A percentile compares a stretch with the other conserved stretches of the same genome.
Conservation (phyloP, 1,140 invertebrate genomes). For the Mizuhopecten yessoensis region DNA sequence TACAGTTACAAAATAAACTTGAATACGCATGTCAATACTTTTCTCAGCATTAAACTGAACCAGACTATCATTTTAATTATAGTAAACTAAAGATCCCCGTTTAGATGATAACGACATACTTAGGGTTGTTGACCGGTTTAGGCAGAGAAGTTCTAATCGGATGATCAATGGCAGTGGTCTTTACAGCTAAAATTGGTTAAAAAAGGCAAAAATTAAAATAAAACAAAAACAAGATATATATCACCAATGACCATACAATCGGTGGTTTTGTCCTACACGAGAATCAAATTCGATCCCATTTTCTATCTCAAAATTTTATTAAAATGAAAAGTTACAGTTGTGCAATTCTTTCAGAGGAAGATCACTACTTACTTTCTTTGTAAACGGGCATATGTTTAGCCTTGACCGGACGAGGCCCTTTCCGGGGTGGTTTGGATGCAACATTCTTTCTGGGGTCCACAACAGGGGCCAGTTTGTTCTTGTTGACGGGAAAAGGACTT, state of each 20-base stretch:
- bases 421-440: not conserved
- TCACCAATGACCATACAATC: too few species aligned
- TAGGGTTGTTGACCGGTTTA: not conserved
- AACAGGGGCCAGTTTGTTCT: not conserved
- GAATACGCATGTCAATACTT: too few species aligned
- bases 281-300: too few species aligned
- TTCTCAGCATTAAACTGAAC: too few species aligned
- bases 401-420: not conserved
- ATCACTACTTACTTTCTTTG: too few species aligned
- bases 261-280: too few species aligned
- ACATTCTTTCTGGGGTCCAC: not conserved
- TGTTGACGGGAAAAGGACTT: constrained; percentile 8
- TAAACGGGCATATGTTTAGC: not conserved
- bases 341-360: too few species aligned
- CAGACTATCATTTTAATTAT: too few species aligned
- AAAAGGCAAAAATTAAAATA: not conserved
- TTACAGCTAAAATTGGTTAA: not conserved
- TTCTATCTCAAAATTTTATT: too few species aligned
- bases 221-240: not conserved
- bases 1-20: too few species aligned
- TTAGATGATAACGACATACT: not conserved
- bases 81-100: not conserved
- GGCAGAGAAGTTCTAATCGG: not conserved
- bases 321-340: too few species aligned
- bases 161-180: not conserved